These are phyloP conservation scores for Rhopilema esculentum DNA, from an alignment of 30 jellyfish, hydroid and myxozoan species.

Conservation along the genomic window DNA sequence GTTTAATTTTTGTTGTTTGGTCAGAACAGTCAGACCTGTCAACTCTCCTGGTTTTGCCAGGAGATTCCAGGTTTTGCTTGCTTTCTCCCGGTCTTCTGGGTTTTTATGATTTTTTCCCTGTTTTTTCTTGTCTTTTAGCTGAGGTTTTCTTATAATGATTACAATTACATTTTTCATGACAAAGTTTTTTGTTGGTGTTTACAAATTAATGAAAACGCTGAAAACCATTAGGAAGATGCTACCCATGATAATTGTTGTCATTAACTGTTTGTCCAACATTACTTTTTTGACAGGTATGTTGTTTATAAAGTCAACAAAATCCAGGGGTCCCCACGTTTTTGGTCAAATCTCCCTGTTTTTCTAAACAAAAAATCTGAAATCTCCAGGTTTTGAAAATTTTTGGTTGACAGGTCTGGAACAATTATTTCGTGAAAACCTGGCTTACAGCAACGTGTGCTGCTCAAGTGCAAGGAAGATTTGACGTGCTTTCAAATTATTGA, in stretches of 20 bases:
- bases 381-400: background rate
- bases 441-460: background rate
- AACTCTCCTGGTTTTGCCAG: background rate
- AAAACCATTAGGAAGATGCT: background rate
- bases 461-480: too few relatives aligned
- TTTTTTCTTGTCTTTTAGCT: background rate
- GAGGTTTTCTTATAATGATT: background rate
- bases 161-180: background rate
- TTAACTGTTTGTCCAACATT: background rate
- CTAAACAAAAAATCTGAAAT: too few relatives aligned
- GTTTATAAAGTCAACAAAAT: background rate
- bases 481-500: too few relatives aligned
- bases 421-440: background rate
- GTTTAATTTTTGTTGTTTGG: too few relatives aligned
- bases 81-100: conserved; percentile 13
- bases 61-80: conserved; percentile 11
- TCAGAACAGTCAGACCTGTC: conserved; percentile 18
- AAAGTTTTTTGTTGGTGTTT: background rate
- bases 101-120: background rate
- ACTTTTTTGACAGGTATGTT: background rate
- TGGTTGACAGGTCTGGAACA: background rate
- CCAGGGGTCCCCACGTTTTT: background rate
- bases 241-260: background rate
- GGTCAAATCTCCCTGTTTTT: background rate
- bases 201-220: background rate